Base-by-base conservation (phyloP, 2,888 invertebrate species). In the Dicranocentrus wangi region DNA sequence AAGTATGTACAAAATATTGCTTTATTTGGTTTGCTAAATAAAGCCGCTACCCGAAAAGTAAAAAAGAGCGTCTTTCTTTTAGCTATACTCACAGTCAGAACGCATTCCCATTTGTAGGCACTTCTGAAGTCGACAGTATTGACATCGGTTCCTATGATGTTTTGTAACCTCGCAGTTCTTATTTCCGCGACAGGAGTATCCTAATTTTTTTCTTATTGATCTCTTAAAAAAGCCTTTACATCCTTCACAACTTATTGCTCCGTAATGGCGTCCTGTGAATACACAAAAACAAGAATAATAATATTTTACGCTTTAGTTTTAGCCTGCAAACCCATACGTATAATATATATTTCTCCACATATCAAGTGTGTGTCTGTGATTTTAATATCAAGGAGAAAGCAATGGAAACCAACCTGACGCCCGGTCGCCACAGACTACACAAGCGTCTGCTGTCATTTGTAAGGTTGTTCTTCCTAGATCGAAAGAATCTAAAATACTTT, bases 181-280 rank as follows among this genome's bases (percentile, higher is more conserved):
- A 87, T 93, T 94, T 76, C 98, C 98, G 1, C 99, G 92, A 88
- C 99, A 99, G 86, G 97, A 96, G 90, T 99, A 99, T 61, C 98
- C 98, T 70, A 98, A 91, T 89, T 98, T 96, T 90, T 99, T 99
- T 76, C 99, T 93, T 87, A 99, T 98, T 23, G 97, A 97, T 0
- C 99, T 92, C 89, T 99, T 99, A 90, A 99, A 99, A 90, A 99
- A 99, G 0, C 98, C 98, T 89, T 99, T 99, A 89, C 98, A 99
- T 1, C 98, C 98, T 91, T 96, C 96, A 90, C 96, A 96, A 87
- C 95, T 95, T 15, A 73, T 53, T 8, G 65, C 73, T 25, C 73
- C 73, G 23, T 73, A 73, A 42, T 73, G 73, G 0, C 65, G 60
- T 47, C 61, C 60, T 58, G 13, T 2, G n/a, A 60, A 60, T 25